Evolutionary conservation across 2,113 vertebrate genomes (phyloP).

Genomic region (Cisticola juncidis): DNA sequence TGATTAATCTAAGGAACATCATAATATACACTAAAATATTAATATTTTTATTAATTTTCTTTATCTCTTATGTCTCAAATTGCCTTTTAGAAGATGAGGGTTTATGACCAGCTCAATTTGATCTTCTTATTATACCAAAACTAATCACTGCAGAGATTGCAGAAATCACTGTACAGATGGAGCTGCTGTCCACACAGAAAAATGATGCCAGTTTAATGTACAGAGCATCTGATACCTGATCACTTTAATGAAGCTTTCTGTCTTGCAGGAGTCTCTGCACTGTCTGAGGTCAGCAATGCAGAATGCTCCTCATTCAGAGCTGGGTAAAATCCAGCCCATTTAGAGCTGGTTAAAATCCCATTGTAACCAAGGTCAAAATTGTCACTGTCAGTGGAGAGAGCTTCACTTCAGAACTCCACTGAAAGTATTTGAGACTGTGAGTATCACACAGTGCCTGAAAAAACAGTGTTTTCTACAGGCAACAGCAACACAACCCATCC

Average conservation of each 20-base stretch:
- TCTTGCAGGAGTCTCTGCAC: not conserved
- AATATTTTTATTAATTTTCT: not conserved
- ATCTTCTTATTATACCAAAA: not conserved
- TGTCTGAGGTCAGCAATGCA: slow-evolving; percentile 10
- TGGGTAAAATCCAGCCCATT: not conserved
- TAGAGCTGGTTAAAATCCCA: not conserved
- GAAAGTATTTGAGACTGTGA: not conserved
- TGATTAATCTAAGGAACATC: not conserved
- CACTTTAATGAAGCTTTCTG: not conserved
- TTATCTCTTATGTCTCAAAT: not conserved
- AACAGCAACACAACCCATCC: not conserved
- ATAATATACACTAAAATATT: not conserved
- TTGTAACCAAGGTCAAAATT: not conserved
- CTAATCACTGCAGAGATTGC: not conserved
- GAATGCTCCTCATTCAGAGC: not conserved
- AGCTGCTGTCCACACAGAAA: not conserved
- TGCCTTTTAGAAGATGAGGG: not conserved
- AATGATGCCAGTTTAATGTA: not conserved
- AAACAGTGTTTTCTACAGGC: not conserved
- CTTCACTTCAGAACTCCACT: not conserved
- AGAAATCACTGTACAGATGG: not conserved
- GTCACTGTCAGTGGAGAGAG: not conserved
- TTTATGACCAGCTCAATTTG: not conserved
- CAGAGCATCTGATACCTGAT: not conserved
- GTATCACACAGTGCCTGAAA: not conserved